Percentiles rank a stretch among this genome's conserved stretches.
Conservation (phyloP, 2,797 vertebrate species). For the Propithecus perrieri region DNA sequence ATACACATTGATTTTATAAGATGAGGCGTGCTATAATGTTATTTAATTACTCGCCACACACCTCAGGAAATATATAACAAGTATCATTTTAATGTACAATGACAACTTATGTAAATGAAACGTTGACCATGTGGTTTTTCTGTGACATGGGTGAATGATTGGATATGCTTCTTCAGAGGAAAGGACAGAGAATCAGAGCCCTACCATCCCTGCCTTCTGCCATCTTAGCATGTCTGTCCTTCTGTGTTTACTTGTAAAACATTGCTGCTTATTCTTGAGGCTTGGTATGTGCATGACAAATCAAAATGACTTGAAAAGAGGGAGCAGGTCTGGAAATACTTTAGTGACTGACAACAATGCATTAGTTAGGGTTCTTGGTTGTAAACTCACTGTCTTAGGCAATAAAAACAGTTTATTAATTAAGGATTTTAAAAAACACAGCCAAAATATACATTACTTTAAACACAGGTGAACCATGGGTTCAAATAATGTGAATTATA, state of each 20-base stretch:
- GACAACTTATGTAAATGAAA: neutral
- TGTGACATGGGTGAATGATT: neutral
- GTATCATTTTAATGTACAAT: conserved; percentile 42
- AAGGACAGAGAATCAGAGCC: neutral
- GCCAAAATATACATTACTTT: neutral
- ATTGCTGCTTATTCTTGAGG: neutral
- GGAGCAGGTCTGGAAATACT: neutral
- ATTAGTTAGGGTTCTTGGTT: neutral
- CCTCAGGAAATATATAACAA: conserved; percentile 1
- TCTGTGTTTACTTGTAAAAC: neutral
- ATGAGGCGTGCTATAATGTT: neutral
- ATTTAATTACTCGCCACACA: neutral
- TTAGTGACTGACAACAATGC: neutral
- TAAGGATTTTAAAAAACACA: neutral
- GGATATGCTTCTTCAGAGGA: neutral
- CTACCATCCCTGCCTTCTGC: neutral
- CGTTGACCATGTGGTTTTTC: neutral
- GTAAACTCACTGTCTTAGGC: neutral
- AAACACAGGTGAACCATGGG: neutral
- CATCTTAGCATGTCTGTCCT: neutral
- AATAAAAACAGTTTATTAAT: neutral
- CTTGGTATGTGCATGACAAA: neutral
- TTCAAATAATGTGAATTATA: neutral
- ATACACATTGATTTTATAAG: neutral
- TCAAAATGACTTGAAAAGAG: neutral